Percentiles rank a stretch among this genome's conserved stretches.
phyloP scores from a whole-genome alignment of 2,113 vertebrate genomes.

The Tragelaphus scriptus region DNA sequence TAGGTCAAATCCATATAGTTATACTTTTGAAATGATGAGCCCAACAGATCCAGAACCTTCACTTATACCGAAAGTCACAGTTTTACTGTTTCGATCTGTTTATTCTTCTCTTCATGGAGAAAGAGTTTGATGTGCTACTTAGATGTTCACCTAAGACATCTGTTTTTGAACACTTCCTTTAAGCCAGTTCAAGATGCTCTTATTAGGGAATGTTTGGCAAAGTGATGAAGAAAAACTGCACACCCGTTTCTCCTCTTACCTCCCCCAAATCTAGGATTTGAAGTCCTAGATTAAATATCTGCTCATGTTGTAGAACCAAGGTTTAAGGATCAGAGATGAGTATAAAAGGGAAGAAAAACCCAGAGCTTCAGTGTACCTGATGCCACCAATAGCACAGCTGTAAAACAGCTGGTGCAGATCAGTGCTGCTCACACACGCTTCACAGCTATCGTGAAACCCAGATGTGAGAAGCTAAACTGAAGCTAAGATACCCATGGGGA shows the following conservation, averaged over 20 bases:
- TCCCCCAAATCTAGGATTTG: neutral
- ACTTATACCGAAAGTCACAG: neutral
- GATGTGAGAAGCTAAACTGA: neutral
- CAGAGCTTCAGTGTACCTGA: neutral
- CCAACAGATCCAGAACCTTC: neutral
- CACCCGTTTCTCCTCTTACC: neutral
- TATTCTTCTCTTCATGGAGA: neutral
- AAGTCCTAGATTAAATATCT: neutral
- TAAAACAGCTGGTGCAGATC: neutral
- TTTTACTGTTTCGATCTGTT: neutral
- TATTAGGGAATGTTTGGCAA: neutral
- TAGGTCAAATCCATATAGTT: neutral
- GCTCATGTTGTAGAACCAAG: neutral
- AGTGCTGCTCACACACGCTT: too few relatives aligned
- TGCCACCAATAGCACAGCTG: accelerated
- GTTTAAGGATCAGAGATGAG: neutral
- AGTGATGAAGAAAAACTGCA: neutral
- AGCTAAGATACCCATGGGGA: neutral
- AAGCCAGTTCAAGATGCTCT: neutral
- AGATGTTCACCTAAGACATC: neutral
- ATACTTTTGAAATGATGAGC: neutral
- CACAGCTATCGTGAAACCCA: neutral
- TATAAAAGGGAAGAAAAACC: neutral
- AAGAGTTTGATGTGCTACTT: neutral
- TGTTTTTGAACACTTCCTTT: neutral